These are phyloP conservation scores for Raja brachyura DNA, from an alignment of 2,113 vertebrate genomes.

Conservation along the genomic window DNA sequence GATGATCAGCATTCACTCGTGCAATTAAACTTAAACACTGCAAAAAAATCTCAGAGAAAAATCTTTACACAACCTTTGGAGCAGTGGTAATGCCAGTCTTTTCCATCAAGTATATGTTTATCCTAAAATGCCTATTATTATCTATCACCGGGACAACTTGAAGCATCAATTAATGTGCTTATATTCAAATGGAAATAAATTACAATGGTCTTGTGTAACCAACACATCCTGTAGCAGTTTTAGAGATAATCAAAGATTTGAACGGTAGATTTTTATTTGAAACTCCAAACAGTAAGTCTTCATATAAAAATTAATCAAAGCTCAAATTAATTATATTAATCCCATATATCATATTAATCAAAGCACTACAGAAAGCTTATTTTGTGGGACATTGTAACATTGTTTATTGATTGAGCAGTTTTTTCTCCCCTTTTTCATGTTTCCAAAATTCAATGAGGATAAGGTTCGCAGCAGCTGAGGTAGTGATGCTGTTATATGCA, in stretches of 20 bases:
- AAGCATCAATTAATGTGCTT: background rate
- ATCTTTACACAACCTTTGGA: background rate
- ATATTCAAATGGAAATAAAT: background rate
- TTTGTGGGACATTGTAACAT: background rate
- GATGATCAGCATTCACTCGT: constrained; percentile 3
- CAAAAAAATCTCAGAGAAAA: background rate
- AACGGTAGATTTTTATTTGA: background rate
- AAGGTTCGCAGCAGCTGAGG: no score
- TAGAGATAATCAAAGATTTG: background rate
- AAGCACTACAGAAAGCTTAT: background rate
- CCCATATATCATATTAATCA: no score
- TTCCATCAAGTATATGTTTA: background rate
- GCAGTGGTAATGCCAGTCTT: background rate
- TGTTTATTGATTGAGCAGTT: background rate
- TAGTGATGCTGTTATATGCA: no score
- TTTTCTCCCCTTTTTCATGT: background rate
- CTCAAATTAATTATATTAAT: background rate
- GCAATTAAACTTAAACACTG: background rate
- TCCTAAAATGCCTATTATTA: background rate
- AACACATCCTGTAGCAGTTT: background rate
- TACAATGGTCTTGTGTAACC: background rate
- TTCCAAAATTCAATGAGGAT: no score
- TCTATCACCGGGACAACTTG: background rate
- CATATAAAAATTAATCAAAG: background rate
- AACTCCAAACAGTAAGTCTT: background rate